Evolutionary conservation across 2,888 invertebrate species (phyloP).

Genomic region (Drosophila mulleri): DNA sequence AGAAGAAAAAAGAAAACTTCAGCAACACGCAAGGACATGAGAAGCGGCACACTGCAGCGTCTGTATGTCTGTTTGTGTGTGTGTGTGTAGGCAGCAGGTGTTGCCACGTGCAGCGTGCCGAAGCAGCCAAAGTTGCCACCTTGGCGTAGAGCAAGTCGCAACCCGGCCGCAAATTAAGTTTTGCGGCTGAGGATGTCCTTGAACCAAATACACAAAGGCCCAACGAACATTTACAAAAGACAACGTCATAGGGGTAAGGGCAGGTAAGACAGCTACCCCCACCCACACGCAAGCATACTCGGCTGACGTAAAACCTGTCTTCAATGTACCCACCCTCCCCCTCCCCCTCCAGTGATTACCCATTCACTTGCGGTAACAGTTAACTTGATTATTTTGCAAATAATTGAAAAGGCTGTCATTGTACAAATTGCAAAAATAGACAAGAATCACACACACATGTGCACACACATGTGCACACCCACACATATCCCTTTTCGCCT

Average conservation of each 20-base stretch:
- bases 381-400: constrained; percentile 80
- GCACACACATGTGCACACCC: constrained; percentile 20
- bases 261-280: constrained; percentile 20
- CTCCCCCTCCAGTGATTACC: background rate
- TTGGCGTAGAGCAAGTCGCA: constrained; percentile 45
- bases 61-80: constrained; percentile 15
- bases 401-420: constrained; percentile 78
- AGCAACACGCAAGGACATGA: constrained; percentile 68
- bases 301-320: constrained; percentile 31
- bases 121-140: constrained; percentile 13
- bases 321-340: background rate
- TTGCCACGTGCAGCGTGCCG: constrained; percentile 52
- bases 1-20: constrained; percentile 34
- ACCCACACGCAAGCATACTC: constrained; percentile 16
- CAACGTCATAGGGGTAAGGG: constrained; percentile 38
- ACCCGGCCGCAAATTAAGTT: constrained; percentile 68
- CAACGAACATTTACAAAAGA: constrained; percentile 44
- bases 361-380: constrained; percentile 66
- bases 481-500: constrained; percentile 18
- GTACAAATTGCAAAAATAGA: constrained; percentile 65
- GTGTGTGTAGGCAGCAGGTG: constrained; percentile 62
- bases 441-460: constrained; percentile 32
- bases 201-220: constrained; percentile 65
- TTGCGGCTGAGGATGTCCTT: constrained; percentile 72
- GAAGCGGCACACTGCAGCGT: constrained; percentile 34